A percentile compares a stretch with the other conserved stretches of the same genome.
Conservation (phyloP, 2,888 invertebrate species). For the Leptinotarsa rubiginosa region DNA sequence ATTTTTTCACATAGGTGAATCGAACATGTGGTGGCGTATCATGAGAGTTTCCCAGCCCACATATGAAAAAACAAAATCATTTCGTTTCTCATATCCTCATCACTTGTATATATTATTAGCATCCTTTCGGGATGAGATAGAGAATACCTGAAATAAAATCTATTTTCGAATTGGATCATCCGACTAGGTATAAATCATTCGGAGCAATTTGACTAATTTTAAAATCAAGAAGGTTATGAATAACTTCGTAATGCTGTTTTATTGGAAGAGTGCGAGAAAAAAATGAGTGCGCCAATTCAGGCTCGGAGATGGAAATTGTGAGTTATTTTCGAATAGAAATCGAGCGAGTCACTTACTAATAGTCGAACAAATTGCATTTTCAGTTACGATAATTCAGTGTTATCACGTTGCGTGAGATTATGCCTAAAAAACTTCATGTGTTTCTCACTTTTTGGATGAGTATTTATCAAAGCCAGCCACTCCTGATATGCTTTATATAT, state of each 20-base stretch:
- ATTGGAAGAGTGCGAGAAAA: slow-evolving; percentile 14
- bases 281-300: neutral
- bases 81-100: neutral
- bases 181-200: slow-evolving; percentile 25
- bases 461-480: neutral
- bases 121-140: slow-evolving; percentile 12
- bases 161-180: slow-evolving; percentile 27
- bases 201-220: slow-evolving; percentile 27
- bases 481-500: too few species aligned
- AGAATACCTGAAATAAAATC: slow-evolving; percentile 27
- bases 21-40: slow-evolving; percentile 1
- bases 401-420: neutral
- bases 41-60: neutral
- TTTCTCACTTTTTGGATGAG: neutral
- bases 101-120: slow-evolving; percentile 15
- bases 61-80: neutral
- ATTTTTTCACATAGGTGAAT: neutral
- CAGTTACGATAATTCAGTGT: neutral
- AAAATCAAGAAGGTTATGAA: slow-evolving; percentile 29
- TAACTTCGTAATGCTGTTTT: slow-evolving; percentile 14
- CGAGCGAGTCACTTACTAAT: neutral
- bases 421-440: neutral
- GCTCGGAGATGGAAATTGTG: neutral
- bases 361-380: neutral
- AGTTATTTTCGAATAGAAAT: slow-evolving; percentile 10